These are phyloP conservation scores for Antigone vipio DNA, from an alignment of 2,113 vertebrate genomes.

Conservation along the genomic window DNA sequence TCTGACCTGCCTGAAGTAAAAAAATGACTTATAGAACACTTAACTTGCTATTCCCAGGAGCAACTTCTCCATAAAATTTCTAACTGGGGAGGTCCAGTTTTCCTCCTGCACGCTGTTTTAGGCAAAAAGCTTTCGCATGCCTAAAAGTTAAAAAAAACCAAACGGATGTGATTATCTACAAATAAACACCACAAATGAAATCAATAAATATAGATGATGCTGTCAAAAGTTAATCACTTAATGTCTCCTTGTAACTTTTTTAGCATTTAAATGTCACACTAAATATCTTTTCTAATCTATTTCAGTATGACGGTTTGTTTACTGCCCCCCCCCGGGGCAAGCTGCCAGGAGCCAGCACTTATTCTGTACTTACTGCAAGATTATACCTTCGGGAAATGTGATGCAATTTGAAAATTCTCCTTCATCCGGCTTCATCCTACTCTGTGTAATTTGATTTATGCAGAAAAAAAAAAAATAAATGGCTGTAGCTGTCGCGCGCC, in stretches of 20 bases:
- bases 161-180: not conserved
- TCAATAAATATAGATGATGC: not conserved
- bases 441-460: not conserved
- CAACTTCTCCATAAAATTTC: not conserved
- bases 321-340: not conserved
- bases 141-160: not conserved
- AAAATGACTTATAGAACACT: accelerated
- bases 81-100: not conserved
- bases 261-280: conserved; percentile 41
- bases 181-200: not conserved
- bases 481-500: not conserved
- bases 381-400: not conserved
- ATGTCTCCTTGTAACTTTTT: not conserved
- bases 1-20: not conserved
- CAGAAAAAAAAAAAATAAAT: not conserved
- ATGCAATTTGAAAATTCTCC: not conserved
- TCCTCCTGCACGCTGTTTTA: not conserved
- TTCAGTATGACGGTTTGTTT: conserved; percentile 3
- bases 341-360: not conserved
- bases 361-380: not conserved
- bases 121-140: not conserved
- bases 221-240: not conserved
- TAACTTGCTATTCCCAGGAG: not conserved
- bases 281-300: conserved; percentile 28
- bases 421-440: not conserved